These are phyloP conservation scores for Euphydryas editha DNA, from an alignment of 2,888 invertebrate species.

Conservation along the genomic window DNA sequence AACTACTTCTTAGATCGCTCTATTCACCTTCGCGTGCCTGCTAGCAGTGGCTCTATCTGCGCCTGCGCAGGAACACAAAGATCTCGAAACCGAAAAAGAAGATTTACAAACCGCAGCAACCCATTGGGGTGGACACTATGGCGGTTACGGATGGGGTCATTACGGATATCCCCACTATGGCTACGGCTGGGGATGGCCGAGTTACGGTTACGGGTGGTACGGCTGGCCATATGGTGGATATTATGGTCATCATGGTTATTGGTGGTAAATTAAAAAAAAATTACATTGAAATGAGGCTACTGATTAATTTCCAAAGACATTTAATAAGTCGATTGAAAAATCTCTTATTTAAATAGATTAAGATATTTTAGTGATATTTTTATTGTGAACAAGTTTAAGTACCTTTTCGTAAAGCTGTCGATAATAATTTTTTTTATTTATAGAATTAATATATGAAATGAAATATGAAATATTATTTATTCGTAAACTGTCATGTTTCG, in stretches of 20 bases:
- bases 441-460: too few relatives aligned
- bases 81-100: constrained; percentile 60
- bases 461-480: too few relatives aligned
- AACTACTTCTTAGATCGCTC: constrained; percentile 54
- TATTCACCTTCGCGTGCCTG: constrained; percentile 56
- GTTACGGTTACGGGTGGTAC: constrained; percentile 40
- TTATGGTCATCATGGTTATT: constrained; percentile 44
- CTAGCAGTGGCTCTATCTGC: constrained; percentile 60
- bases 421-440: too few relatives aligned
- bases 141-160: constrained; percentile 48
- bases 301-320: constrained; percentile 29
- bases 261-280: constrained; percentile 36
- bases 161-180: constrained; percentile 43
- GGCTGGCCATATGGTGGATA: constrained; percentile 43
- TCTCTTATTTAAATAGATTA: background rate
- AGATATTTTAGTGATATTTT: background rate
- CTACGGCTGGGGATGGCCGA: constrained; percentile 30
- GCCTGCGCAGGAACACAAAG: constrained; percentile 59
- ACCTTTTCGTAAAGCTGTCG: background rate
- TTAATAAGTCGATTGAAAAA: background rate
- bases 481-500: too few relatives aligned
- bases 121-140: constrained; percentile 54
- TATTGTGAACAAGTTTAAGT: background rate
- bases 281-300: background rate
- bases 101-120: constrained; percentile 75